These are phyloP conservation scores for Bos taurus DNA, from an alignment of 2,113 vertebrate genomes.

Conservation along the genomic window DNA sequence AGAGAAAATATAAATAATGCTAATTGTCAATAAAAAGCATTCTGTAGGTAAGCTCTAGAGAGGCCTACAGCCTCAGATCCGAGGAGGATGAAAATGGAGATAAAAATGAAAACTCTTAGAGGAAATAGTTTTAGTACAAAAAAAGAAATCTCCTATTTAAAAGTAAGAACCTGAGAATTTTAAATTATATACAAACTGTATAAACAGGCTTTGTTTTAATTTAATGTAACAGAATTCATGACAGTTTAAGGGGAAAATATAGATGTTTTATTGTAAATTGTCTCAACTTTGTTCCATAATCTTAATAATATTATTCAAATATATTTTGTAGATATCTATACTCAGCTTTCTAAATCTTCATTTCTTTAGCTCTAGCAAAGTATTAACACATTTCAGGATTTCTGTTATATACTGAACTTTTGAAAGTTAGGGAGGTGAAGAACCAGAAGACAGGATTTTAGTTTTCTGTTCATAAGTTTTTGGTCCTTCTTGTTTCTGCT, in stretches of 20 bases:
- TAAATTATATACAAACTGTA: not conserved
- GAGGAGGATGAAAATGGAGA: not conserved
- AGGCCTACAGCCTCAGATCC: not conserved
- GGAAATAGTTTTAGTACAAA: not conserved
- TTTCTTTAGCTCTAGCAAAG: not conserved
- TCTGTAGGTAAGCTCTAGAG: not conserved
- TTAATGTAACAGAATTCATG: not conserved
- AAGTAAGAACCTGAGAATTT: not conserved
- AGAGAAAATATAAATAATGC: not conserved
- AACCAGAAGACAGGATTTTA: not conserved
- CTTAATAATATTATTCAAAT: not conserved
- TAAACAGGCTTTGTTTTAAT: not conserved
- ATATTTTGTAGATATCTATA: not conserved
- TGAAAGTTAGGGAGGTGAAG: not conserved
- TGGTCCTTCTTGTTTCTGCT: not conserved
- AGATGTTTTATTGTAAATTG: not conserved
- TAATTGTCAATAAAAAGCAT: not conserved
- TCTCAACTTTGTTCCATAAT: not conserved
- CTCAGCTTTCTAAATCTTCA: not conserved
- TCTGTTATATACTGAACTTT: not conserved
- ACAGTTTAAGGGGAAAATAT: not conserved
- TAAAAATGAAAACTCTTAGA: not conserved
- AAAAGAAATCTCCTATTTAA: slow-evolving; percentile 19
- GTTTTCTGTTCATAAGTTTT: not conserved
- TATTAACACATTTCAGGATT: not conserved